A percentile compares a stretch with the other conserved stretches of the same genome.
These are phyloP conservation scores for Actias luna DNA, from an alignment of 2,888 invertebrate species.

Conservation along the genomic window DNA sequence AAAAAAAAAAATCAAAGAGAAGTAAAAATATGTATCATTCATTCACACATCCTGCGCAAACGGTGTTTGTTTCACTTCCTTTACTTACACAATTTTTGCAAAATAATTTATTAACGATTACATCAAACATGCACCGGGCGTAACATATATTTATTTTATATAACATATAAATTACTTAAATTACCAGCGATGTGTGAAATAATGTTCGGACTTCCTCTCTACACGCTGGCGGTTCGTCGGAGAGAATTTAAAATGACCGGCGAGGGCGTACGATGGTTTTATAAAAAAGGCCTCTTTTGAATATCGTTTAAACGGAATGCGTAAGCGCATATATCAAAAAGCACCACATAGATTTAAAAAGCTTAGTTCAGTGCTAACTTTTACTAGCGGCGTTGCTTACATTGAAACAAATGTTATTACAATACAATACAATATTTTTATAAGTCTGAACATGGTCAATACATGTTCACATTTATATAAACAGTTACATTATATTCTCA, in stretches of 20 bases:
- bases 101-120: neutral
- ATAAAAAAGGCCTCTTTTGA: conserved; percentile 6
- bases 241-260: neutral
- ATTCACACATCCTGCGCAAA: neutral
- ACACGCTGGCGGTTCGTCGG: neutral
- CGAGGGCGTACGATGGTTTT: neutral
- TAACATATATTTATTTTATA: neutral
- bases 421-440: too few species aligned
- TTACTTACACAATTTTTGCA: neutral
- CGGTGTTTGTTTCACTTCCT: neutral
- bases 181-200: conserved; percentile 15
- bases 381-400: too few species aligned
- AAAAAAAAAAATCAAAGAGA: neutral
- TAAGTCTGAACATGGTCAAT: too few species aligned
- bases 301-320: neutral
- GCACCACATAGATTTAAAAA: neutral
- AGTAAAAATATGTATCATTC: neutral
- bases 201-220: conserved; percentile 14
- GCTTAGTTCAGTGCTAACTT: neutral
- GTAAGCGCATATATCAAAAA: neutral
- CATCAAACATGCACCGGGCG: neutral
- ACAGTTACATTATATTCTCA: too few species aligned
- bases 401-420: too few species aligned
- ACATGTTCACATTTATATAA: too few species aligned
- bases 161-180: conserved; percentile 16